Base-by-base conservation (phyloP, 2,888 invertebrate genomes). In the Habrosyne pyritoides region DNA sequence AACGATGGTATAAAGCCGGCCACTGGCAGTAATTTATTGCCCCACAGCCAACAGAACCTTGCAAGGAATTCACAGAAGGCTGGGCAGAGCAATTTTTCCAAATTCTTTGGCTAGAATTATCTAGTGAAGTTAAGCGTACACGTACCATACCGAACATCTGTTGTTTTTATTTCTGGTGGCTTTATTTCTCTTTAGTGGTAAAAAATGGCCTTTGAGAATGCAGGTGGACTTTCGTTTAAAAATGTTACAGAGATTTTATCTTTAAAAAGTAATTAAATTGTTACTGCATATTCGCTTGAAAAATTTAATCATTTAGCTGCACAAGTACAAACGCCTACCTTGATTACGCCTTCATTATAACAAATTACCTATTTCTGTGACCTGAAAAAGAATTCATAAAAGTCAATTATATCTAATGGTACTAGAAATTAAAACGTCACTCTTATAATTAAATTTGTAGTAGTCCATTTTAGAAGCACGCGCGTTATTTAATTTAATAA, bases 1-100 rank as follows among this genome's bases (percentile, higher is more conserved):
- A 47, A 50, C 50, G 55, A 21, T 21, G 49, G 52, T 33, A 36
- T 52, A 50, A 26, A 57, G 53, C 59, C 21, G 21, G 48, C 51
- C 52, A 49, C 65, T 65, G 67, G 60, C 63, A 68, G 58, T 51
- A 69, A 64, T 56, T 49, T 54, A 53, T 55, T 50, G 50, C 50
- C 47, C 22, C 18, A 22, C 48, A 48, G 18, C 30, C 24, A 30
- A 53, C 36, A 46, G 48, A 48, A 50, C 42, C 55, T 54, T 56
- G 55, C 30, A 49, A 42, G 56, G 56, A 57, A 65, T 71, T 63
- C 55, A 57, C 63, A 60, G 61, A 55, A 50, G 54, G 63, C 54
- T 65, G 63, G 59, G 47, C 61, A 55, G 36, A 50, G 60, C 53
- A 59, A 64, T 70, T 62, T 66, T 55, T 52, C 53, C 60, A 36